Base-by-base conservation (phyloP, 2,888 invertebrate species). In the Leptogaster cylindrica region DNA sequence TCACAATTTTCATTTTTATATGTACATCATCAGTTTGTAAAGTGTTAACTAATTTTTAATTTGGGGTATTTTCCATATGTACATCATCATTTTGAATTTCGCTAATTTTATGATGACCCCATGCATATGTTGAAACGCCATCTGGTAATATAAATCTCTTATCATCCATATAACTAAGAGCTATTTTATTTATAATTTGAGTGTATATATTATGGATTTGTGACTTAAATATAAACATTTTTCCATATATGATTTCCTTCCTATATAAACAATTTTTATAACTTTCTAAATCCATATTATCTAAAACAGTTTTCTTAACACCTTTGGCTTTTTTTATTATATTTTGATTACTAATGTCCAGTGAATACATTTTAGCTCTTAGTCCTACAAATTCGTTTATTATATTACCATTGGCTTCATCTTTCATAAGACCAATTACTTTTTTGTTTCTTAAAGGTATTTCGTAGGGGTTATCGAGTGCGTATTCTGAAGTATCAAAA, bases 401-500 rank as follows among this genome's bases (percentile, higher is more conserved):
- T 10, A 65, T 61, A n/a, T 48, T 44, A 8, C 70, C 69, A 28
- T 52, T 27, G n/a, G 44, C 63, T 18, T 70, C 70, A 66, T 72
- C 71, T 50, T 71, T 72, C 69, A 69, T 68, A 27, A 65, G 64
- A 23, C 73, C 63, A 61, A 70, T 64, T 41, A 33, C 64, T 67
- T n/a, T 31, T 31, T 63, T 23, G 75, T 73, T 7, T 68, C 51
- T 61, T 73, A n/a, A n/a, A n/a, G n/a, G n/a, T n/a, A n/a, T n/a
- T n/a, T n/a, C n/a, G n/a, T n/a, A 75, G 8, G 58, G 6, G 72
- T 77, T 77, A 55, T 72, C 50, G 5, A 36, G 5, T 7, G 64
- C 25, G 67, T 74, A 76, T 67, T 74, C 73, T 3, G 75, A 75
- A 28, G 75, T 76, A 72, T 79, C 78, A 71, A 78, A 79, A 44